Percentiles rank a stretch among this genome's conserved stretches.
phyloP scores from a whole-genome alignment of 2,888 invertebrate genomes.

The Frankliniella fusca region DNA sequence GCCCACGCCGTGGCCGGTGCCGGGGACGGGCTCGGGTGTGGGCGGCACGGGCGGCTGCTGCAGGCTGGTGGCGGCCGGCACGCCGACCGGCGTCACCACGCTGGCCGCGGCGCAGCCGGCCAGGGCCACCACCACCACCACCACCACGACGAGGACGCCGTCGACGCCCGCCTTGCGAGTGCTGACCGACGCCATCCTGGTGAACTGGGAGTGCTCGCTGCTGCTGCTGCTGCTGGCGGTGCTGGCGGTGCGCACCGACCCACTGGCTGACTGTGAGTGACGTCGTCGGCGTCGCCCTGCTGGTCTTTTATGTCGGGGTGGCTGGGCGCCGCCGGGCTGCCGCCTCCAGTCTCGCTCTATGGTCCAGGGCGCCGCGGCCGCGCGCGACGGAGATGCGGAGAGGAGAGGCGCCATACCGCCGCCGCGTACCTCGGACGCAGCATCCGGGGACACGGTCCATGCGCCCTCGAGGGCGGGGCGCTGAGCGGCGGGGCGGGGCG shows the following conservation, averaged over 20 bases:
- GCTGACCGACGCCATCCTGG: neutral
- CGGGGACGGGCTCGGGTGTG: neutral
- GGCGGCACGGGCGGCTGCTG: constrained; percentile 4
- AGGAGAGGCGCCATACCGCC: neutral
- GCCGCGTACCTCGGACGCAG: neutral
- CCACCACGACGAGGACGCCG: neutral
- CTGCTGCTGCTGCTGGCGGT: neutral
- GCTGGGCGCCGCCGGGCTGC: neutral
- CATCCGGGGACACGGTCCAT: constrained; percentile 17
- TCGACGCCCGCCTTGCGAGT: neutral
- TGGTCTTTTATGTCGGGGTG: constrained; percentile 1
- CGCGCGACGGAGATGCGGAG: neutral
- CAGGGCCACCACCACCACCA: neutral
- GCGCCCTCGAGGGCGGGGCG: neutral
- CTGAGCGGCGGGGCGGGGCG: too few species aligned
- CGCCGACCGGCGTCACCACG: constrained; percentile 2
- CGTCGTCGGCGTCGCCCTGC: neutral
- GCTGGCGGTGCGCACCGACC: neutral
- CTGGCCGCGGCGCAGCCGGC: neutral
- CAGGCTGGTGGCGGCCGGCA: constrained; percentile 3
- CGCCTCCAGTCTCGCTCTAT: neutral
- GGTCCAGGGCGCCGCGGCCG: neutral
- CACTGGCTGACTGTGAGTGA: neutral
- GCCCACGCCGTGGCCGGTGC: neutral
- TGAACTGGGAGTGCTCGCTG: neutral